Evolutionary conservation across 2,113 vertebrate species (phyloP).

Genomic region (Petrocephalus zakoni): DNA sequence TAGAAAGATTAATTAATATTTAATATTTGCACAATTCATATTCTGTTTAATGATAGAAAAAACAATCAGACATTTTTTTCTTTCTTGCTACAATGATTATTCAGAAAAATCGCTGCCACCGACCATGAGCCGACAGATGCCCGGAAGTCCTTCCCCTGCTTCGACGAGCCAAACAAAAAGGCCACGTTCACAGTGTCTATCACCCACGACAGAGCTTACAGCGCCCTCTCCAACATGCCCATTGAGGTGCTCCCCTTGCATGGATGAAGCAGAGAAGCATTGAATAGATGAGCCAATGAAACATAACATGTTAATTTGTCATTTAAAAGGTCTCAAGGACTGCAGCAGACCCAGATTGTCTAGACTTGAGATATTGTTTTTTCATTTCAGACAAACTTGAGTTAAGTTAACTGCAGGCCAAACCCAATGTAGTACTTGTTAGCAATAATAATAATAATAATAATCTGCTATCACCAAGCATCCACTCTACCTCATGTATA

Average conservation of each 20-base stretch:
- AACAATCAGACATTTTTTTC: not conserved
- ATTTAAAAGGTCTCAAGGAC: not conserved
- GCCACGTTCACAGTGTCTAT: constrained; percentile 84
- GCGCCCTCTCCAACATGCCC: constrained; percentile 89
- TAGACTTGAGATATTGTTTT: not conserved
- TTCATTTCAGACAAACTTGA: not conserved
- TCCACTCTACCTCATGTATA: too few species aligned
- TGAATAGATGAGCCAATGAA: not conserved
- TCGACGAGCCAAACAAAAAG: constrained; percentile 97
- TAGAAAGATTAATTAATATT: not conserved
- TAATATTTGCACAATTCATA: not conserved
- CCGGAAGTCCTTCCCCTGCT: constrained; percentile 93
- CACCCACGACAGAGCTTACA: constrained; percentile 57
- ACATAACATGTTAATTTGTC: not conserved
- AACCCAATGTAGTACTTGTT: not conserved
- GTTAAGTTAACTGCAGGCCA: not conserved
- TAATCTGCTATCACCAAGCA: too few species aligned
- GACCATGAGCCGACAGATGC: constrained; percentile 97
- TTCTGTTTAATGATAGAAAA: not conserved
- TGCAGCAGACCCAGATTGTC: not conserved
- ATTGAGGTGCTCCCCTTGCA: constrained; percentile 55
- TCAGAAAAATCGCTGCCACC: constrained; percentile 92
- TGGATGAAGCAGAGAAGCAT: not conserved
- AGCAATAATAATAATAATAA: not conserved
- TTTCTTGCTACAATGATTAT: not conserved